Evolutionary conservation across 2,888 invertebrate species (phyloP).

Genomic region (Augiades crinisus): DNA sequence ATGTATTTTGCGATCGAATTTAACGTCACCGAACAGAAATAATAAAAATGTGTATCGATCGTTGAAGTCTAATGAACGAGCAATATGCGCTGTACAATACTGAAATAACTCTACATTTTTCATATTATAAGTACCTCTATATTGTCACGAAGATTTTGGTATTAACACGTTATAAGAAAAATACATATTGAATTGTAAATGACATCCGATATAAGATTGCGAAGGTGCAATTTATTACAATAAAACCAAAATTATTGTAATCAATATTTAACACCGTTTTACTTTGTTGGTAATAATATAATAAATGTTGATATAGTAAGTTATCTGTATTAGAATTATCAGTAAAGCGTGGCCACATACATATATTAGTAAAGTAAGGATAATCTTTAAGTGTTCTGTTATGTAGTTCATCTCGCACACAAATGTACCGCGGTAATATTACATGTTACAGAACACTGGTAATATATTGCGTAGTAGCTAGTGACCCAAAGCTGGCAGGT

Average conservation of each 20-base stretch:
- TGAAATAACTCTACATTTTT: too few relatives aligned
- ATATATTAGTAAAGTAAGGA: not conserved
- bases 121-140: too few relatives aligned
- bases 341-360: not conserved
- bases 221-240: too few relatives aligned
- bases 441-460: not conserved
- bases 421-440: not conserved
- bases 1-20: not conserved
- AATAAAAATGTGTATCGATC: not conserved
- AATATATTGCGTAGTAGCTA: not conserved
- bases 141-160: too few relatives aligned
- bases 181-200: too few relatives aligned
- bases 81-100: not conserved
- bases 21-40: not conserved
- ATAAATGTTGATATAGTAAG: not conserved
- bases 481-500: not conserved
- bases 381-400: not conserved
- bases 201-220: too few relatives aligned
- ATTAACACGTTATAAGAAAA: too few relatives aligned
- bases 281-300: not conserved
- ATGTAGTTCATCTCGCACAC: not conserved
- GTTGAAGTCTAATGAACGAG: conserved; percentile 4
- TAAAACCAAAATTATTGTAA: too few relatives aligned
- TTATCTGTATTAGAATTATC: not conserved
- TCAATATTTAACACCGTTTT: not conserved